A percentile compares a stretch with the other conserved stretches of the same genome.
phyloP scores from a whole-genome alignment of 1,140 invertebrate species.

The Drosophila nikananu region DNA sequence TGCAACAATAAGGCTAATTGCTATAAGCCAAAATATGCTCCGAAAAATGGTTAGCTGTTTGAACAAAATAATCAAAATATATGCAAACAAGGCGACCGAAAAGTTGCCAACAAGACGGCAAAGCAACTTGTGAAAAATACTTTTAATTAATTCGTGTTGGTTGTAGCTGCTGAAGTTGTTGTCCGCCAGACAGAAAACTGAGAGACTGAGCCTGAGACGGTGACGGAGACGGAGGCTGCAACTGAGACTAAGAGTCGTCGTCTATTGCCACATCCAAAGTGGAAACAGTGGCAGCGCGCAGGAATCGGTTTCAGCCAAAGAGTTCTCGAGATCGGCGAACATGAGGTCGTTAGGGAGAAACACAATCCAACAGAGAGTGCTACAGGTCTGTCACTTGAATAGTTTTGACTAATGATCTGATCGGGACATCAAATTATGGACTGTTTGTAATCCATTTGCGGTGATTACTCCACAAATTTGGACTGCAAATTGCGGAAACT shows the following conservation, averaged over 20 bases:
- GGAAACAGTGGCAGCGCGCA: conserved; percentile 26
- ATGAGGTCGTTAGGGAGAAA: conserved; percentile 54
- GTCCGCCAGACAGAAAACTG: conserved; percentile 41
- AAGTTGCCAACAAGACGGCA: conserved; percentile 67
- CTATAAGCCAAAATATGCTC: conserved; percentile 68
- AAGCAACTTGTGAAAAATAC: conserved; percentile 61
- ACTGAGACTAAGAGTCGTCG: conserved; percentile 9
- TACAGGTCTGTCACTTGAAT: conserved; percentile 11
- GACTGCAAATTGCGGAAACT: conserved; percentile 26
- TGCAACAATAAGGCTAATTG: conserved; percentile 74
- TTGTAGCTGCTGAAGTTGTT: conserved; percentile 32
- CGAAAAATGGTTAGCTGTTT: conserved; percentile 41
- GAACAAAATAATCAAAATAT: conserved; percentile 73
- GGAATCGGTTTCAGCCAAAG: conserved; percentile 33
- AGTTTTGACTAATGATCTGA: conserved; percentile 47
- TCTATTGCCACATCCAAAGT: conserved; percentile 60
- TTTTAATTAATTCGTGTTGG: conserved; percentile 79
- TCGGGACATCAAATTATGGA: conserved; percentile 8
- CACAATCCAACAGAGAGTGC: conserved; percentile 22
- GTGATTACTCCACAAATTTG: conserved; percentile 18
- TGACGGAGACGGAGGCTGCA: neutral
- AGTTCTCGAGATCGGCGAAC: conserved; percentile 43
- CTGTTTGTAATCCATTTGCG: conserved; percentile 17
- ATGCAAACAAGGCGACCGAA: conserved; percentile 71
- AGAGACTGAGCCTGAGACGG: neutral